Conservation (phyloP, 64 coral and sea anemone species). For the Cladopsammia gracilis region DNA sequence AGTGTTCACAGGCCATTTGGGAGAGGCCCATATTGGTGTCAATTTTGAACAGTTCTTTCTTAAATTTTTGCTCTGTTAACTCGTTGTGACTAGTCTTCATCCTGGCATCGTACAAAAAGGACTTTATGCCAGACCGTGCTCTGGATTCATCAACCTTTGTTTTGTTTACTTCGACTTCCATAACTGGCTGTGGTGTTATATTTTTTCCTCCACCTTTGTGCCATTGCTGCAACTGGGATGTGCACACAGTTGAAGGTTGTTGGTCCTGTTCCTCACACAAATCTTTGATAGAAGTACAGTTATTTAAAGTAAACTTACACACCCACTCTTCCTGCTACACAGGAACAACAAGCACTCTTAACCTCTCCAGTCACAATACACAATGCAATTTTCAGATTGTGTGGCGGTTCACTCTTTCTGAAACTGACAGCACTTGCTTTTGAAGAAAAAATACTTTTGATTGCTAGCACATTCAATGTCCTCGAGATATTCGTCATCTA, state of each 20-base stretch:
- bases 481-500: conserved; percentile 45
- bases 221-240: conserved; percentile 66
- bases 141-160: not conserved
- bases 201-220: conserved; percentile 56
- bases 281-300: conserved; percentile 19
- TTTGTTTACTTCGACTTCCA: conserved; percentile 33
- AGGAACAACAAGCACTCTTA: conserved; percentile 36
- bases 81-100: not conserved
- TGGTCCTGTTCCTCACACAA: conserved; percentile 42
- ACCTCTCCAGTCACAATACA: conserved; percentile 50
- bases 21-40: conserved; percentile 51
- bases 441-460: conserved; percentile 44
- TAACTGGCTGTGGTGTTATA: conserved; percentile 39
- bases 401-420: conserved; percentile 57
- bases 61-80: not conserved
- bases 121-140: conserved; percentile 30
- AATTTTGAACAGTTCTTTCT: too few relatives aligned
- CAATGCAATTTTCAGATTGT: conserved; percentile 47
- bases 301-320: conserved; percentile 51
- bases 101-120: conserved; percentile 55
- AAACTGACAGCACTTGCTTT: conserved; percentile 31
- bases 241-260: conserved; percentile 38
- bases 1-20: conserved; percentile 49
- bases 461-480: conserved; percentile 38
- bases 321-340: conserved; percentile 60